A percentile compares a stretch with the other conserved stretches of the same genome.
These are phyloP conservation scores for Cirrhinus molitorella DNA, from an alignment of 2,797 vertebrate genomes.

Conservation along the genomic window DNA sequence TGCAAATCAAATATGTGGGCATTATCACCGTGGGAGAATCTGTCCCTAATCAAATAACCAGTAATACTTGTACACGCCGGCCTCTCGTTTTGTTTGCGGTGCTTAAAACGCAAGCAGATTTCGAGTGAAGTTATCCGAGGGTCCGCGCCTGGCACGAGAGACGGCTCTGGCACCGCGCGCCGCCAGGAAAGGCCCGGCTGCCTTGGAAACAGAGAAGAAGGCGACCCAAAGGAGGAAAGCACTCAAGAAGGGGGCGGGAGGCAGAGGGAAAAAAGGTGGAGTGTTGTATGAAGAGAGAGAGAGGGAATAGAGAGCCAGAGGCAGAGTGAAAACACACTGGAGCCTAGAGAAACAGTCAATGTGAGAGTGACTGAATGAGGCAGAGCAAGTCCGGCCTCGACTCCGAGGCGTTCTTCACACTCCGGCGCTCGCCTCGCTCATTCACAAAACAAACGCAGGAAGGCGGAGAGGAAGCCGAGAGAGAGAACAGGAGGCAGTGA, in stretches of 20 bases:
- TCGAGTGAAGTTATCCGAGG: conserved; percentile 17
- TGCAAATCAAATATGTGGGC: conserved; percentile 28
- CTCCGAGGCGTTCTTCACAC: conserved; percentile 28
- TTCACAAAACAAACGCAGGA: conserved; percentile 48
- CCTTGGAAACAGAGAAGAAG: conserved; percentile 69
- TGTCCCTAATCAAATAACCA: conserved; percentile 41
- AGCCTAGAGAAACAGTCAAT: conserved; percentile 53
- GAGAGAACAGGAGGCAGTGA: conserved; percentile 28
- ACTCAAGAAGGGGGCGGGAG: conserved; percentile 38
- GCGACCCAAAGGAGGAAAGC: conserved; percentile 53
- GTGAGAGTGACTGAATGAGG: conserved; percentile 23
- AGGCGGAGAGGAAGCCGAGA: conserved; percentile 42
- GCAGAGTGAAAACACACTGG: conserved; percentile 52
- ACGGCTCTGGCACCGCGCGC: conserved; percentile 52
- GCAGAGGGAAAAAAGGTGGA: conserved; percentile 57
- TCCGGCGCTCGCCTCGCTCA: conserved; percentile 33
- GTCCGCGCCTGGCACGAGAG: conserved; percentile 43
- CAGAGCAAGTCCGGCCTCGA: conserved; percentile 1
- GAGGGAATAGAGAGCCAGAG: conserved; percentile 51
- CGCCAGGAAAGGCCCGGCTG: conserved; percentile 65
- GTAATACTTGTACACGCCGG: conserved; percentile 19
- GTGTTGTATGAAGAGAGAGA: conserved; percentile 44
- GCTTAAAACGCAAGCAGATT: conserved; percentile 30
- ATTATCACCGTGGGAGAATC: conserved; percentile 36
- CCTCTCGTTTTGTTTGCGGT: not conserved